Evolutionary conservation across 2,797 vertebrate genomes (phyloP).

Genomic region (Coilia nasus): DNA sequence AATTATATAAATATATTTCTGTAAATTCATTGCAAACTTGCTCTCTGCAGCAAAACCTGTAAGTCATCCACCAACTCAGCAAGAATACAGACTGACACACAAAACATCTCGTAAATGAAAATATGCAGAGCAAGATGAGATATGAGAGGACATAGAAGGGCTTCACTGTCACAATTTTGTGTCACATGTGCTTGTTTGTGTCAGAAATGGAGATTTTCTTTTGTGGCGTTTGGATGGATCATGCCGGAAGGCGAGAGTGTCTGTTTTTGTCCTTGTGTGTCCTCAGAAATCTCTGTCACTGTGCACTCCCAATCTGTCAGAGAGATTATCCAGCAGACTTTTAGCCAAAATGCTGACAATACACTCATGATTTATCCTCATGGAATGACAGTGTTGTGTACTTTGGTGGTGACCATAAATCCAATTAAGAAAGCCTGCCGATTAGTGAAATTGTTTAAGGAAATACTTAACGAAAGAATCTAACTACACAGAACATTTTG

Average conservation of each 20-base stretch:
- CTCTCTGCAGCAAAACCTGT: neutral
- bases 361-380: neutral
- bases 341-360: neutral
- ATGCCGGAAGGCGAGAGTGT: neutral
- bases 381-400: too few species aligned
- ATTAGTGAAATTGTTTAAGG: too few species aligned
- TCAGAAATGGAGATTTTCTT: neutral
- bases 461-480: too few species aligned
- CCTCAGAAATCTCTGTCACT: neutral
- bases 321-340: neutral
- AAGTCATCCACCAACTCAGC: neutral
- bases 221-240: neutral
- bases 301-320: neutral
- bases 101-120: neutral
- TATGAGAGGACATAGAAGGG: neutral
- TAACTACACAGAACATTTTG: too few species aligned
- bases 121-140: neutral
- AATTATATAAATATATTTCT: too few species aligned
- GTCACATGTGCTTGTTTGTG: neutral
- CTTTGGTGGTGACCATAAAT: too few species aligned
- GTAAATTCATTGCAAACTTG: too few species aligned
- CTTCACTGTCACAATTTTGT: neutral
- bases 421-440: too few species aligned
- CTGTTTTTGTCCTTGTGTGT: slow-evolving; percentile 7
- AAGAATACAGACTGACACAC: neutral